Evolutionary conservation across 1,140 invertebrate species (phyloP).

Genomic region (Heliconius nattereri): DNA sequence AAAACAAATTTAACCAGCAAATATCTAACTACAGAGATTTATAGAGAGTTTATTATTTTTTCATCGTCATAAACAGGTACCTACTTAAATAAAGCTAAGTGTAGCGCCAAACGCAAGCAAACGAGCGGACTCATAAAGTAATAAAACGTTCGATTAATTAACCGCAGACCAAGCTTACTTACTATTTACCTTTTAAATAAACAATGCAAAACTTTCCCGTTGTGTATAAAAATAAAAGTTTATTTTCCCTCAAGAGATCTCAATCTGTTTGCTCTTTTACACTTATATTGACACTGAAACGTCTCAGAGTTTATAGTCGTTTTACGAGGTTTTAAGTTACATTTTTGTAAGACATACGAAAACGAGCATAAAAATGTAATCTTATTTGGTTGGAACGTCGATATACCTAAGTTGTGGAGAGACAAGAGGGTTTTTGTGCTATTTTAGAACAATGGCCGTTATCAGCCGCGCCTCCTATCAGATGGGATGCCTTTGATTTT

Average conservation of each 20-base stretch:
- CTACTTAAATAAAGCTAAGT: neutral
- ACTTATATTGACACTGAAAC: conserved; percentile 20
- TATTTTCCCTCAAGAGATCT: conserved; percentile 9
- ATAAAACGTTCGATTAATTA: conserved; percentile 8
- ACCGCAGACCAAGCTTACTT: neutral
- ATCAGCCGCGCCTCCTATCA: conserved; percentile 29
- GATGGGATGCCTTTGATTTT: conserved; percentile 34
- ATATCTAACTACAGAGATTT: neutral
- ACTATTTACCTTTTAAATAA: neutral
- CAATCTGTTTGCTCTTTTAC: conserved; percentile 15
- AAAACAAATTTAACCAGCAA: neutral
- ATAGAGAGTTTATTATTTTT: neutral
- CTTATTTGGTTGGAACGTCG: conserved; percentile 24
- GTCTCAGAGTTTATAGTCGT: conserved; percentile 11
- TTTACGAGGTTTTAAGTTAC: conserved; percentile 16
- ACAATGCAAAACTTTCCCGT: conserved; percentile 11
- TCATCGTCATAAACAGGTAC: neutral
- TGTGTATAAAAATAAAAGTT: neutral
- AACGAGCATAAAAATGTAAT: conserved; percentile 18
- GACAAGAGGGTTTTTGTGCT: conserved; percentile 42
- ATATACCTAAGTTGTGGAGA: conserved; percentile 35
- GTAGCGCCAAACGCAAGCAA: conserved; percentile 1
- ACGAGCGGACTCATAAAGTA: neutral
- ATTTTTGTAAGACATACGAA: conserved; percentile 13
- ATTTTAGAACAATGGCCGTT: conserved; percentile 44